phyloP scores from a whole-genome alignment of 2,113 vertebrate genomes.

The Pachycephala philippinensis region DNA sequence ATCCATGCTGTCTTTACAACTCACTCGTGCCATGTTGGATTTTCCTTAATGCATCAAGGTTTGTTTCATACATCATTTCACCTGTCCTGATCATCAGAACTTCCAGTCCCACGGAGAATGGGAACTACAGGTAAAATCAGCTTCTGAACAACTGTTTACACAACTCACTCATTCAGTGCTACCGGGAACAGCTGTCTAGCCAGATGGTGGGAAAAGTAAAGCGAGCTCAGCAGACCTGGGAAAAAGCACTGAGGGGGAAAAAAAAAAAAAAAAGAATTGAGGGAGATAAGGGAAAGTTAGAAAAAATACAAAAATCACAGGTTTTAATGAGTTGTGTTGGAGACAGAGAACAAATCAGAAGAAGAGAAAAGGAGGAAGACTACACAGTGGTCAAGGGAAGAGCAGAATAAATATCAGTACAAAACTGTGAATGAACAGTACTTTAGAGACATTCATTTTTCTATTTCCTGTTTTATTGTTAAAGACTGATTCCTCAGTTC shows the following conservation, averaged over 20 bases:
- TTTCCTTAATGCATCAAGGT: not conserved
- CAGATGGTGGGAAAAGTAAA: conserved; percentile 19
- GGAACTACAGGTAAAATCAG: not conserved
- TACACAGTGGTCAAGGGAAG: not conserved
- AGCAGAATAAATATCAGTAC: not conserved
- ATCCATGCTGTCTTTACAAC: not conserved
- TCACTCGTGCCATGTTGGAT: fast-evolving
- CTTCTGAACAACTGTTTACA: not conserved
- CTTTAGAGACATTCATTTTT: not conserved
- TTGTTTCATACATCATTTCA: not conserved
- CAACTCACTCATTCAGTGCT: not conserved
- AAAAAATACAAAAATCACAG: not conserved
- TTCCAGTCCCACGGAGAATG: not conserved
- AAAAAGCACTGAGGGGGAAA: not conserved
- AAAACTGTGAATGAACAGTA: not conserved
- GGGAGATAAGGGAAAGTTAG: not conserved
- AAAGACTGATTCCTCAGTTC: not conserved
- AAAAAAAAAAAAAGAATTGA: not conserved
- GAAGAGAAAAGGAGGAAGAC: not conserved
- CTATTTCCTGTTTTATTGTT: not conserved
- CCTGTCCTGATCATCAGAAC: not conserved
- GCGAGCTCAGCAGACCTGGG: not conserved
- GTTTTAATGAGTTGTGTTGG: not conserved
- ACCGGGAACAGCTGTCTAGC: not conserved
- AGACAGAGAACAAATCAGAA: not conserved